A percentile compares a stretch with the other conserved stretches of the same genome.
Conservation (phyloP, 2,797 vertebrate genomes). For the Masticophis lateralis region DNA sequence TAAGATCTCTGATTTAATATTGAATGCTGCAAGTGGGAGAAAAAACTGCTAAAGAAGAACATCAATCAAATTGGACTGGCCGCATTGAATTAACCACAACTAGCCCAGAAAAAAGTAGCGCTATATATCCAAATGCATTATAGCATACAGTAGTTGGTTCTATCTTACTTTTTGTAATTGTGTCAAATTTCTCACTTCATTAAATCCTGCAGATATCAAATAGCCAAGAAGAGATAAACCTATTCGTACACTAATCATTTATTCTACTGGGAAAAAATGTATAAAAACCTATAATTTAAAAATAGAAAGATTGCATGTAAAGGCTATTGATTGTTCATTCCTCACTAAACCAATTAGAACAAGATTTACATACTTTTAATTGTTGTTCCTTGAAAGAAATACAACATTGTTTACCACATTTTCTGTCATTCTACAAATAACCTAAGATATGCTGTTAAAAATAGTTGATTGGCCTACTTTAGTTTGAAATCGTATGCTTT, state of each 20-base stretch:
- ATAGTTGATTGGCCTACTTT: not conserved
- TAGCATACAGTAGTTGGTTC: not conserved
- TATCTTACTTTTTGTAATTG: not conserved
- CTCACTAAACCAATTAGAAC: not conserved
- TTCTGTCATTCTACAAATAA: not conserved
- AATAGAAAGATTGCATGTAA: not conserved
- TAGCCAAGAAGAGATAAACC: not conserved
- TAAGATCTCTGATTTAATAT: not conserved
- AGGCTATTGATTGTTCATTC: not conserved
- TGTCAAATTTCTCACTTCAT: not conserved
- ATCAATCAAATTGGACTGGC: not conserved
- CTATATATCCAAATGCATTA: not conserved
- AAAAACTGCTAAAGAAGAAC: not conserved
- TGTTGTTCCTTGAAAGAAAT: not conserved
- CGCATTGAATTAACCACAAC: not conserved
- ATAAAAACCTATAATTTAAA: not conserved
- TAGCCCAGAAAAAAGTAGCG: not conserved
- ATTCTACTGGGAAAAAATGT: not conserved
- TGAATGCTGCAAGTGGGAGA: not conserved
- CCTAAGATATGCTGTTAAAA: not conserved
- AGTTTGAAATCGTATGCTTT: constrained; percentile 4
- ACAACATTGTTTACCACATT: not conserved
- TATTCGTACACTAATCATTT: not conserved
- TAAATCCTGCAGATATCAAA: not conserved
- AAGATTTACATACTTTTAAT: not conserved